phyloP scores from a whole-genome alignment of 30 jellyfish, hydroid and myxozoan genomes.

The Chironex yamaguchii region DNA sequence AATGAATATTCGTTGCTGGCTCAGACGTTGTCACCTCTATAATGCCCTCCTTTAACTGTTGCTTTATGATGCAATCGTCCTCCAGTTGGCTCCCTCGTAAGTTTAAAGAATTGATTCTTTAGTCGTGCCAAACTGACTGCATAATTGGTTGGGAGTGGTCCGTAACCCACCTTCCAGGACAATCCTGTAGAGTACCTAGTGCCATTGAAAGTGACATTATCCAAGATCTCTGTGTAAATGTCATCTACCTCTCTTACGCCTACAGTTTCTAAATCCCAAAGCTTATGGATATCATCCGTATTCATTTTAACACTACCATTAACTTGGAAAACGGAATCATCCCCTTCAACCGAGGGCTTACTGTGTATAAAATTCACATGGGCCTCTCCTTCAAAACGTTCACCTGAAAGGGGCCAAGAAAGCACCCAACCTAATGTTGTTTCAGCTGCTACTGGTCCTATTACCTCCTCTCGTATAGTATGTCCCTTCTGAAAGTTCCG shows the following conservation, averaged over 20 bases:
- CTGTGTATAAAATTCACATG: not conserved
- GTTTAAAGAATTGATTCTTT: not conserved
- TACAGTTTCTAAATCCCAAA: constrained; percentile 37
- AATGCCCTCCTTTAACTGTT: constrained; percentile 31
- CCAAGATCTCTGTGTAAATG: not conserved
- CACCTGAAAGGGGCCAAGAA: constrained; percentile 4
- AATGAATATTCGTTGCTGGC: not conserved
- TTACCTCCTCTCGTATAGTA: constrained; percentile 16
- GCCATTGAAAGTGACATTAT: constrained; percentile 9
- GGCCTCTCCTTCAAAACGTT: not conserved
- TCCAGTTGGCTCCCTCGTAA: constrained; percentile 10
- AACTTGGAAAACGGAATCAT: not conserved
- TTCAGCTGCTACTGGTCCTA: constrained; percentile 48
- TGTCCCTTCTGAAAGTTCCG: constrained; percentile 35
- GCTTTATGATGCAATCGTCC: constrained; percentile 25
- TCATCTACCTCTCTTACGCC: constrained; percentile 23
- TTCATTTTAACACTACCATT: too few species aligned
- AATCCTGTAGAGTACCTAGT: constrained; percentile 12
- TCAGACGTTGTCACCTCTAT: constrained; percentile 25
- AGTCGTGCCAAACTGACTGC: constrained; percentile 1
- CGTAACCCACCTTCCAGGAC: constrained; percentile 29
- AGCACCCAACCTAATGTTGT: constrained; percentile 14
- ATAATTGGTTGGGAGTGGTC: not conserved
- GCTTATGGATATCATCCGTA: not conserved
- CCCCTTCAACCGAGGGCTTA: not conserved